Percentiles rank a stretch among this genome's conserved stretches.
phyloP scores from a whole-genome alignment of 2,797 vertebrate genomes.

The Fistularia tabacaria region DNA sequence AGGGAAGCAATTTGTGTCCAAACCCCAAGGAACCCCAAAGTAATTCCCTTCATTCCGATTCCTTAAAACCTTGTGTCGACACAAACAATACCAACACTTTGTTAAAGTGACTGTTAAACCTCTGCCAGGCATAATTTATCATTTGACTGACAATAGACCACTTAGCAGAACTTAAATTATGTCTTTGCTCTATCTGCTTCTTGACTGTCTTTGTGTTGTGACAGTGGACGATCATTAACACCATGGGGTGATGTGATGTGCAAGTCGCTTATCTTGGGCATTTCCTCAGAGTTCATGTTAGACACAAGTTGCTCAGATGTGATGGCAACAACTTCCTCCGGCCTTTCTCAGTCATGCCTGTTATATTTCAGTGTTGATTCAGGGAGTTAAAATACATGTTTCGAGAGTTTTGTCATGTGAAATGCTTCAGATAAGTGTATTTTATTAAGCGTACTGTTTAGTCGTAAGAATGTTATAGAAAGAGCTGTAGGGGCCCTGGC shows the following conservation, averaged over 20 bases:
- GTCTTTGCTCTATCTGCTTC: slow-evolving; percentile 71
- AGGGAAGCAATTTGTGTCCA: slow-evolving; percentile 74
- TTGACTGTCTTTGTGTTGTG: slow-evolving; percentile 72
- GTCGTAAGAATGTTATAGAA: too few species aligned
- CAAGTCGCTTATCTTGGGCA: slow-evolving; percentile 63
- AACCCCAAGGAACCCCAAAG: slow-evolving; percentile 76
- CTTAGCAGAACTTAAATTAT: slow-evolving; percentile 79
- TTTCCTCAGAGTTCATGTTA: slow-evolving; percentile 66
- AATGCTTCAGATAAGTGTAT: too few species aligned
- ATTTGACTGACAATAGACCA: slow-evolving; percentile 82
- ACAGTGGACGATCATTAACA: slow-evolving; percentile 73
- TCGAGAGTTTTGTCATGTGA: slow-evolving; percentile 7
- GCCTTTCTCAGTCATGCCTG: slow-evolving; percentile 29
- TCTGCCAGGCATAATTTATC: slow-evolving; percentile 81
- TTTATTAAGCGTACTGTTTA: too few species aligned
- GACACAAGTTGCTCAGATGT: slow-evolving; percentile 59
- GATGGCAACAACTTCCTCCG: slow-evolving; percentile 47
- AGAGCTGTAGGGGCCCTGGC: too few species aligned
- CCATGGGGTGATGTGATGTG: slow-evolving; percentile 56
- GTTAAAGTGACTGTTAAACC: slow-evolving; percentile 78
- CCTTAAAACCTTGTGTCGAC: slow-evolving; percentile 73
- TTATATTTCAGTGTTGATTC: slow-evolving; percentile 27
- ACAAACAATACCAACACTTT: slow-evolving; percentile 79
- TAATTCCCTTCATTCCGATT: slow-evolving; percentile 75
- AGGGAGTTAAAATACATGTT: slow-evolving; percentile 32